These are phyloP conservation scores for Halesus radiatus DNA, from an alignment of 1,140 invertebrate genomes.

Conservation along the genomic window DNA sequence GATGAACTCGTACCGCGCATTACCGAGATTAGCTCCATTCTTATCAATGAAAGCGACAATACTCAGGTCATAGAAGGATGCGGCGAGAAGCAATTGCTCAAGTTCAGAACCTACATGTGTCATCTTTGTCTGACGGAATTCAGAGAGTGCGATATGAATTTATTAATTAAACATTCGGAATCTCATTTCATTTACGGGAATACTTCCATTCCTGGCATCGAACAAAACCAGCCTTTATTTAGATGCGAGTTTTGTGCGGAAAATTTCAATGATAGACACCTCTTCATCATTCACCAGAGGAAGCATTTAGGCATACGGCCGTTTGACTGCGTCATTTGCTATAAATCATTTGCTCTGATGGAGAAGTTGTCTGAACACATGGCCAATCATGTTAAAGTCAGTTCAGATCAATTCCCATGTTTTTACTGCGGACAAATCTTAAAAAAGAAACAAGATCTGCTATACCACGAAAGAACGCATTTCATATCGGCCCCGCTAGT, in stretches of 20 bases:
- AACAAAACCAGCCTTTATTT: constrained; percentile 37
- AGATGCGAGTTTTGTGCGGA: constrained; percentile 44
- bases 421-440: constrained; percentile 38
- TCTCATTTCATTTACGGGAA: constrained; percentile 22
- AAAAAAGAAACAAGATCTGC: constrained; percentile 38
- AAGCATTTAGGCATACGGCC: constrained; percentile 50
- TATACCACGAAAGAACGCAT: constrained; percentile 38
- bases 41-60: constrained; percentile 7
- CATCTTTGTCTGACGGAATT: constrained; percentile 48
- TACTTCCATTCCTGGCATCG: neutral
- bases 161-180: constrained; percentile 21
- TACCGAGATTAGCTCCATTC: constrained; percentile 11
- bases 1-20: constrained; percentile 46
- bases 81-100: constrained; percentile 35
- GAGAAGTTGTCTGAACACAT: constrained; percentile 33
- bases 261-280: constrained; percentile 26
- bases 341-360: constrained; percentile 12
- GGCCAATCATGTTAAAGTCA: neutral
- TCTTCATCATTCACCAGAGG: constrained; percentile 49
- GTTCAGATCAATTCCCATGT: neutral
- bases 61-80: constrained; percentile 5
- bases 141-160: constrained; percentile 26
- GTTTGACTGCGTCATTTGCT: constrained; percentile 51
- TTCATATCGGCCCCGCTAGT: neutral
- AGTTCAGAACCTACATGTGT: constrained; percentile 46